Percentiles rank a stretch among this genome's conserved stretches.
Evolutionary conservation across 2,797 vertebrate species (phyloP).

Genomic region (Myotis findleyi): DNA sequence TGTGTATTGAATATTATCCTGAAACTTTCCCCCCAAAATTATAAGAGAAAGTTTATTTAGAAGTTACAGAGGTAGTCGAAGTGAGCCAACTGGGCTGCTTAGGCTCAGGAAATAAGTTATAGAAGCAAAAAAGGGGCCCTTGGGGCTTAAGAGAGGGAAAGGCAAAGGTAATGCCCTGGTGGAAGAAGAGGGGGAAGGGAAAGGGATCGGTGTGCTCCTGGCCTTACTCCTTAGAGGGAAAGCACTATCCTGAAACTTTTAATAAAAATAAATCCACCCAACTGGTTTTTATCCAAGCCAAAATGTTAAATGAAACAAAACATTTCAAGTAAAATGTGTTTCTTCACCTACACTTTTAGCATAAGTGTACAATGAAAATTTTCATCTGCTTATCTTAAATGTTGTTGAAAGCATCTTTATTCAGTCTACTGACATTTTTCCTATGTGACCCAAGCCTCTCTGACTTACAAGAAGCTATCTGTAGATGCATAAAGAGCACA

Average conservation of each 20-base stretch:
- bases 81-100: not conserved
- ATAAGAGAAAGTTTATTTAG: not conserved
- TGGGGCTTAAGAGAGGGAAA: not conserved
- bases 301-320: slow-evolving; percentile 47
- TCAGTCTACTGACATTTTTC: not conserved
- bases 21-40: not conserved
- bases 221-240: not conserved
- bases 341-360: slow-evolving; percentile 11
- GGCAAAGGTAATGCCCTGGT: too few species aligned
- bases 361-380: slow-evolving; percentile 18
- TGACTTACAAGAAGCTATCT: not conserved
- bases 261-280: not conserved
- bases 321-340: slow-evolving; percentile 41
- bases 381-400: slow-evolving; percentile 25
- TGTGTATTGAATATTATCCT: not conserved
- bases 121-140: not conserved
- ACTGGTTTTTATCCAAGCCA: not conserved
- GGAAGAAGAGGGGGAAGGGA: not conserved
- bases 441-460: not conserved
- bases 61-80: not conserved
- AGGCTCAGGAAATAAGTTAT: not conserved
- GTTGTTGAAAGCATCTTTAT: not conserved
- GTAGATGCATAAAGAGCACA: too few species aligned
- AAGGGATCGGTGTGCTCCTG: not conserved
- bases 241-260: slow-evolving; percentile 6